These are phyloP conservation scores for Sturnus vulgaris DNA, from an alignment of 2,113 vertebrate genomes.

Conservation along the genomic window DNA sequence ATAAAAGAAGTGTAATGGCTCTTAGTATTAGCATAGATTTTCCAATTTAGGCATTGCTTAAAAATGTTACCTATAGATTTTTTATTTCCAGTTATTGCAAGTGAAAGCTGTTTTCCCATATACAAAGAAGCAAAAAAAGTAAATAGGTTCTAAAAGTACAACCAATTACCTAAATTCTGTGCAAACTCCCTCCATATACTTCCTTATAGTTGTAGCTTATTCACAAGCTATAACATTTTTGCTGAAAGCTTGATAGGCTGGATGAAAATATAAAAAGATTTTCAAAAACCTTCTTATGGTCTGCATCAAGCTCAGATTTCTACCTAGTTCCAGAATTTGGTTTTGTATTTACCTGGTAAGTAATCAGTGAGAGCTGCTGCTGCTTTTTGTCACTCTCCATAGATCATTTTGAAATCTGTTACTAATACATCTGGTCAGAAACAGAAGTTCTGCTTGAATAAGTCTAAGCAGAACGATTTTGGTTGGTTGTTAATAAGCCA, in stretches of 20 bases:
- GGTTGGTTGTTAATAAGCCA: neutral
- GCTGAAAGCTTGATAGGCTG: neutral
- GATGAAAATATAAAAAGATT: neutral
- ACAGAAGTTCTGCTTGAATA: neutral
- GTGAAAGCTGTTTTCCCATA: neutral
- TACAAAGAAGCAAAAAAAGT: neutral
- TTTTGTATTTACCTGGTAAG: neutral
- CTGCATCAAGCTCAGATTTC: neutral
- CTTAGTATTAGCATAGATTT: neutral
- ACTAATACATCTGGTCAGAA: neutral
- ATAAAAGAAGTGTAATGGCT: constrained; percentile 6
- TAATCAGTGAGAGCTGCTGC: neutral
- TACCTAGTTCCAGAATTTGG: neutral
- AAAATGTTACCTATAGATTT: neutral
- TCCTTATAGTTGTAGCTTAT: neutral
- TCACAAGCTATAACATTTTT: neutral
- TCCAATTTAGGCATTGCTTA: neutral
- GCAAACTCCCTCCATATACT: neutral
- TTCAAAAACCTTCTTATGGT: neutral
- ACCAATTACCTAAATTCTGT: neutral
- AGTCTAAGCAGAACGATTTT: neutral
- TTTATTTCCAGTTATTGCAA: neutral
- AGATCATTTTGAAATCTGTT: neutral
- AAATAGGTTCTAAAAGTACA: neutral
- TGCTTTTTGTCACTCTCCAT: neutral